Evolutionary conservation across 2,113 vertebrate genomes (phyloP), one percentile per base, ranked within the genome.

Genomic region (Pagrus major): DNA sequence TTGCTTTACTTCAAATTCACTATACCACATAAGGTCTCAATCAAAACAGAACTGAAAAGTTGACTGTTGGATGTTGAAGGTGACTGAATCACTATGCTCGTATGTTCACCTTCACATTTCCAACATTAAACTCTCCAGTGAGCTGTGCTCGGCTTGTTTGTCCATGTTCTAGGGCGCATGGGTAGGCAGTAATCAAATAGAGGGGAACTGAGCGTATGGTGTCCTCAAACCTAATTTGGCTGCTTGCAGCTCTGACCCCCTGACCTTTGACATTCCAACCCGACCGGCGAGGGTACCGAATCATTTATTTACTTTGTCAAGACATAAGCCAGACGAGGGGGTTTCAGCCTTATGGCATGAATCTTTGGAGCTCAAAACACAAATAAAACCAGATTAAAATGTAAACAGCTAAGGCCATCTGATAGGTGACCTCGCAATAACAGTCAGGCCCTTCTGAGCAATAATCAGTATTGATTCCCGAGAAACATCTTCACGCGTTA

Each of bases 161-260:
- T 80, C 65, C 74, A 49, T 78, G 82, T 85, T 92, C 71, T 73
- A 37, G 80, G 78, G 61, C 83, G 66, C 85, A 91, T 77, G 79
- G 83, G 27, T 81, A 86, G 68, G 72, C 59, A 66, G 87, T 91
- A 92, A 92, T 94, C 90, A 90, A 91, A 93, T 88, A 86, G 77
- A 93, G 78, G 68, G 39, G 78, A 89, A 82, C 86, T 73, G 83
- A 89, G 86, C 83, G 71, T 61, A 91, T 76, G 84, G 80, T 72
- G 92, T 88, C 88, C 89, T 86, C 75, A 91, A 94, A 93, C 93
- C 86, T 94, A 93, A 93, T 93, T 94, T 93, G 89, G 83, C 83
- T 86, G 78, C 86, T 91, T 73, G 81, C 91, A 89, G 64, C 80
- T 58, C 42, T 91, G 91, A 93, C 89, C 93, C 82, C 58, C 2